Conservation (phyloP, 2,888 invertebrate genomes). For the Macropis europaea region DNA sequence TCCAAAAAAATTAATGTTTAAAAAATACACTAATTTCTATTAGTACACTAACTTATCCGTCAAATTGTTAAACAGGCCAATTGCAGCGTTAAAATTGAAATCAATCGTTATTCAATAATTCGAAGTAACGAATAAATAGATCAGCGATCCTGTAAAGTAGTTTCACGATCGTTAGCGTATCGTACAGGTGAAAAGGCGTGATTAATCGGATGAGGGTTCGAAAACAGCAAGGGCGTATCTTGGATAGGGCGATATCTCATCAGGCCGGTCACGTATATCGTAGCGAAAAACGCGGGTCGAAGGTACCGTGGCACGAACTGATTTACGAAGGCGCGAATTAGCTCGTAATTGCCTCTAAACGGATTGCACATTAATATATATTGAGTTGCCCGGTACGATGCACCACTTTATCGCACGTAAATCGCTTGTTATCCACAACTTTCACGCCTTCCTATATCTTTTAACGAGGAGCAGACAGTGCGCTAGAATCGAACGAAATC, state of each 20-base stretch:
- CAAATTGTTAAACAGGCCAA: conserved; percentile 16
- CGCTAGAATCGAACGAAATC: conserved; percentile 24
- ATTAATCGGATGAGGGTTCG: conserved; percentile 46
- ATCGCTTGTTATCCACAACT: conserved; percentile 31
- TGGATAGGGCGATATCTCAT: conserved; percentile 37
- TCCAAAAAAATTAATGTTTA: no score
- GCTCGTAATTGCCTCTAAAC: conserved; percentile 45
- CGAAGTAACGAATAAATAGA: background rate
- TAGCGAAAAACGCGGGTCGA: background rate
- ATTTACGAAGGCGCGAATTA: conserved; percentile 57
- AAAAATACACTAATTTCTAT: no score
- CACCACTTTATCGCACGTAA: conserved; percentile 48
- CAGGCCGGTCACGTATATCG: conserved; percentile 2
- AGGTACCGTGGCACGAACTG: background rate
- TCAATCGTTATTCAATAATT: conserved; percentile 1
- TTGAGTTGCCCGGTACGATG: conserved; percentile 15
- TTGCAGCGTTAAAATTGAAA: conserved; percentile 1
- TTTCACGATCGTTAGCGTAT: conserved; percentile 1
- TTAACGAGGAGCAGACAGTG: conserved; percentile 14
- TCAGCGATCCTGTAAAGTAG: background rate
- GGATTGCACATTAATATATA: conserved; percentile 47
- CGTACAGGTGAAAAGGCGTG: conserved; percentile 41
- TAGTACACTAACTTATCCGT: no score
- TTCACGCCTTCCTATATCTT: conserved; percentile 19
- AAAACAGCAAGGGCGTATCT: conserved; percentile 29